Evolutionary conservation across 2,888 invertebrate genomes (phyloP).

Genomic region (Caradrina clavipalpis): DNA sequence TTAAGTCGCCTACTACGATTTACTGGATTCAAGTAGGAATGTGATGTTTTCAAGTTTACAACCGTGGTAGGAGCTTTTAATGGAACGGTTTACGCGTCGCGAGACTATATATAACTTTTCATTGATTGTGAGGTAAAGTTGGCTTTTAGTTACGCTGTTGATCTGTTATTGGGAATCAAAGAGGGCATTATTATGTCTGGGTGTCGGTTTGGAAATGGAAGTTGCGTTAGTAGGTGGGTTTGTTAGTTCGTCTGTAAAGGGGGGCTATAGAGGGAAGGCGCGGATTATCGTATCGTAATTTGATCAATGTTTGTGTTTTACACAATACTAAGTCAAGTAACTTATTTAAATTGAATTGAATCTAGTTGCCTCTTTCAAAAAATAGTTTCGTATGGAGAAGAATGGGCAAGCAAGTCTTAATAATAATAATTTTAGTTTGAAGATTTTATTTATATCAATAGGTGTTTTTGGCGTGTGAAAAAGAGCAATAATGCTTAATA

Average conservation of each 20-base stretch:
- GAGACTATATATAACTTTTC: slow-evolving; percentile 67
- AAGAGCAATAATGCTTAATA: too few relatives aligned
- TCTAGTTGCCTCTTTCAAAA: too few relatives aligned
- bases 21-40: slow-evolving; percentile 70
- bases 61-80: slow-evolving; percentile 66
- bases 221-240: slow-evolving; percentile 9
- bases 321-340: too few relatives aligned
- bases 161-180: slow-evolving; percentile 44
- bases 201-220: slow-evolving; percentile 33
- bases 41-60: slow-evolving; percentile 71
- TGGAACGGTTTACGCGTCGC: slow-evolving; percentile 67
- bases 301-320: not conserved
- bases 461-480: too few relatives aligned
- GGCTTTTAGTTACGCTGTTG: slow-evolving; percentile 39
- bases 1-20: slow-evolving; percentile 75
- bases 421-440: too few relatives aligned
- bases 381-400: too few relatives aligned
- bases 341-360: too few relatives aligned
- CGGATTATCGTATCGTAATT: too few relatives aligned
- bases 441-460: too few relatives aligned
- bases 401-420: too few relatives aligned
- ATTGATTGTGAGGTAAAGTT: slow-evolving; percentile 63
- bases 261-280: too few relatives aligned
- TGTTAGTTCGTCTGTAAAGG: slow-evolving; percentile 5
- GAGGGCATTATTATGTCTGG: slow-evolving; percentile 32